Conservation (phyloP, 30 jellyfish, hydroid and myxozoan species). For the Chrysaora quinquecirrha region DNA sequence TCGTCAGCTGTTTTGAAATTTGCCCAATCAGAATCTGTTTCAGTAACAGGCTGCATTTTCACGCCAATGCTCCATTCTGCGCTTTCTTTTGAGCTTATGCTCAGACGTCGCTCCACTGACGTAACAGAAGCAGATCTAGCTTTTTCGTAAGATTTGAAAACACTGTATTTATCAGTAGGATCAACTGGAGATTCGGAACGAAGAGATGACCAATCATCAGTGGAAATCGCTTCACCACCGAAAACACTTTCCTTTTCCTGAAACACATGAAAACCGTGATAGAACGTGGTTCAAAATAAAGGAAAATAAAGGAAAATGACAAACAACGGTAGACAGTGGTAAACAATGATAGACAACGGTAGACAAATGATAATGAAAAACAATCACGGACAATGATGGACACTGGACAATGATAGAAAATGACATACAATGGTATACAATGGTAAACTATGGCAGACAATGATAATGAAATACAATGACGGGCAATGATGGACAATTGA, state of each 20-base stretch:
- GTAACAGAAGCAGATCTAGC: conserved; percentile 24
- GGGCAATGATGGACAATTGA: too few relatives aligned
- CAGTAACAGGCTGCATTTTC: background rate
- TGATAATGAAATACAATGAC: too few relatives aligned
- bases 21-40: conserved; percentile 36
- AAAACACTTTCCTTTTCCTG: conserved; percentile 54
- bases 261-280: too few relatives aligned
- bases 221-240: conserved; percentile 45
- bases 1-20: conserved; percentile 26
- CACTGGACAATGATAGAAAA: too few relatives aligned
- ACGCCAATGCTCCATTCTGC: conserved; percentile 9
- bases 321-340: too few relatives aligned
- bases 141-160: conserved; percentile 43
- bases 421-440: too few relatives aligned
- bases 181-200: conserved; percentile 65
- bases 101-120: conserved; percentile 9
- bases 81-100: background rate
- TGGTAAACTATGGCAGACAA: too few relatives aligned
- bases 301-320: too few relatives aligned
- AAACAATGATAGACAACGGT: too few relatives aligned
- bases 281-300: too few relatives aligned
- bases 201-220: conserved; percentile 6
- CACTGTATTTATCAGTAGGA: conserved; percentile 76
- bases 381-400: too few relatives aligned
- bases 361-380: too few relatives aligned